These are phyloP conservation scores for Sarcophilus harrisii DNA, from an alignment of 2,797 vertebrate species.

Conservation along the genomic window DNA sequence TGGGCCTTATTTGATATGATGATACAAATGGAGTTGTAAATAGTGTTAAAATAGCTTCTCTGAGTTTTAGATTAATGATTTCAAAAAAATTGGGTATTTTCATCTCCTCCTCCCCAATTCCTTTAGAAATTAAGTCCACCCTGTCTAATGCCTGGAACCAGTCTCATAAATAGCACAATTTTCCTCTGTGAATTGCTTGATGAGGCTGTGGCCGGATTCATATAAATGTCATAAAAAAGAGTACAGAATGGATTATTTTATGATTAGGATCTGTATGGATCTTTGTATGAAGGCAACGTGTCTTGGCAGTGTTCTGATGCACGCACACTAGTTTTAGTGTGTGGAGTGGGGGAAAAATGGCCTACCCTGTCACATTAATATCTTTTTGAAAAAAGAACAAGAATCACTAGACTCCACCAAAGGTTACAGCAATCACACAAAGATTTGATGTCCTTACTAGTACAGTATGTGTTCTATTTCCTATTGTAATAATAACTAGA, in stretches of 20 bases:
- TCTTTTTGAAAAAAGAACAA: slow-evolving; percentile 79
- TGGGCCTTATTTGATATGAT: slow-evolving; percentile 61
- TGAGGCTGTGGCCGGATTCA: slow-evolving; percentile 82
- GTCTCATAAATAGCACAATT: slow-evolving; percentile 83
- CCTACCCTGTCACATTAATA: slow-evolving; percentile 78
- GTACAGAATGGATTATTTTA: slow-evolving; percentile 82
- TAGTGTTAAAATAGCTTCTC: slow-evolving; percentile 76
- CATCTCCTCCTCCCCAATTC: slow-evolving; percentile 61
- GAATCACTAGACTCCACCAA: slow-evolving; percentile 74
- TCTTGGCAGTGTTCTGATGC: slow-evolving; percentile 75
- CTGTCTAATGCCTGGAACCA: slow-evolving; percentile 64
- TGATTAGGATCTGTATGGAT: slow-evolving; percentile 83
- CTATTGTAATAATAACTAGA: slow-evolving; percentile 50
- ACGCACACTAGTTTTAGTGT: slow-evolving; percentile 81
- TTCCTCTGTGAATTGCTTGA: slow-evolving; percentile 81
- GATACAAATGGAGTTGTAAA: slow-evolving; percentile 73
- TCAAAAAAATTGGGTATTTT: slow-evolving; percentile 61
- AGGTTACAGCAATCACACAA: slow-evolving; percentile 71
- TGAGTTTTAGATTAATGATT: slow-evolving; percentile 75
- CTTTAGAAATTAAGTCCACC: slow-evolving; percentile 80
- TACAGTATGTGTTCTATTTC: slow-evolving; percentile 68
- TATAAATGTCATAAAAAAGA: slow-evolving; percentile 83
- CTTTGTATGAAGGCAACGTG: slow-evolving; percentile 81
- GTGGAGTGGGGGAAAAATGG: slow-evolving; percentile 78
- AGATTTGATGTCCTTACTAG: slow-evolving; percentile 74